A percentile compares a stretch with the other conserved stretches of the same genome.
Evolutionary conservation across 2,113 vertebrate genomes (phyloP).

Genomic region (Nyctibius bracteatus): DNA sequence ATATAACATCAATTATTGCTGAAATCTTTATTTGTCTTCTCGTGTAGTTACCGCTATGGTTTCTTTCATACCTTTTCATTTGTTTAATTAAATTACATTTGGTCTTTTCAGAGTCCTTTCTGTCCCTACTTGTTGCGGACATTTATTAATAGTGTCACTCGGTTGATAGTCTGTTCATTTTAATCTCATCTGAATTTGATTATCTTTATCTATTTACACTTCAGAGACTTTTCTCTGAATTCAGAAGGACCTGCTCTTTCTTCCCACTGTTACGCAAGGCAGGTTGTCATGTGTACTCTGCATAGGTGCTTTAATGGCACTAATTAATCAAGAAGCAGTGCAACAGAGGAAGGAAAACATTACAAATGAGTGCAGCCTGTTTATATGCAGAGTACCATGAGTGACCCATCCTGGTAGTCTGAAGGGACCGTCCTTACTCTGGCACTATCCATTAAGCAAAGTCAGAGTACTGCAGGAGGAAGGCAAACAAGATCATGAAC

Average conservation of each 20-base stretch:
- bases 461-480: neutral
- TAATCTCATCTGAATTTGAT: slow-evolving; percentile 60
- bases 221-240: slow-evolving; percentile 49
- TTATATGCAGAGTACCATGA: neutral
- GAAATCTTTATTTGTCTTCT: slow-evolving; percentile 50
- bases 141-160: slow-evolving; percentile 67
- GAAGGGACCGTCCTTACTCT: neutral
- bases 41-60: neutral
- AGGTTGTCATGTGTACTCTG: neutral
- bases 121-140: slow-evolving; percentile 44
- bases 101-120: slow-evolving; percentile 34
- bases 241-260: slow-evolving; percentile 19
- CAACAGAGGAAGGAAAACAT: slow-evolving; percentile 1
- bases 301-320: slow-evolving; percentile 19
- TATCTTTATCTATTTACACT: slow-evolving; percentile 67
- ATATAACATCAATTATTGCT: slow-evolving; percentile 23
- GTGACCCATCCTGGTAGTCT: neutral
- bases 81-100: slow-evolving; percentile 64
- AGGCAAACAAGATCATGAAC: neutral
- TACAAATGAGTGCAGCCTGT: neutral
- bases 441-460: neutral
- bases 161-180: slow-evolving; percentile 68
- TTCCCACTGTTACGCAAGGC: neutral
- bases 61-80: slow-evolving; percentile 31
- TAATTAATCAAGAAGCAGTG: slow-evolving; percentile 35